Conservation (phyloP, 2,113 vertebrate genomes). For the Dinomys branickii region DNA sequence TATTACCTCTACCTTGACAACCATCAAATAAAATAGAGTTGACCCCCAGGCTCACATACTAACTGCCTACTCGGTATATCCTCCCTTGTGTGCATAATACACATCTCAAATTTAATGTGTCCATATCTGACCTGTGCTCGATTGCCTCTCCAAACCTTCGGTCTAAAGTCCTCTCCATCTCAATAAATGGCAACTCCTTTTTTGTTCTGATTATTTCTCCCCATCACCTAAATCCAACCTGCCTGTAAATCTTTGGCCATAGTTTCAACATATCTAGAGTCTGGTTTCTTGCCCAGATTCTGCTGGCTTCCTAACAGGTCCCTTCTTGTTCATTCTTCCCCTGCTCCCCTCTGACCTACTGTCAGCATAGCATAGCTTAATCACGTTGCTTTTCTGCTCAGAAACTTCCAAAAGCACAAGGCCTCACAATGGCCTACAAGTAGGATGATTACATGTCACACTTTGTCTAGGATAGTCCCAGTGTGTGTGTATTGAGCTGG, state of each 20-base stretch:
- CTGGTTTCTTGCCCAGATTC: not conserved
- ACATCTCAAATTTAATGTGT: not conserved
- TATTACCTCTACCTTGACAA: not conserved
- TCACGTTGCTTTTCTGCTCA: not conserved
- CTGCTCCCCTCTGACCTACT: not conserved
- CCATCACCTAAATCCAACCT: not conserved
- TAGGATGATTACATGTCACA: not conserved
- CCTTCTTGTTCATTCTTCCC: not conserved
- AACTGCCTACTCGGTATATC: not conserved
- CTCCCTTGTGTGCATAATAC: not conserved
- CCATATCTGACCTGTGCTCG: not conserved
- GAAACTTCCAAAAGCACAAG: not conserved
- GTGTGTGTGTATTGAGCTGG: not conserved
- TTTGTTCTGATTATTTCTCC: not conserved
- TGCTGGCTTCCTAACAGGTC: not conserved
- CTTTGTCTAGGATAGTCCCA: not conserved
- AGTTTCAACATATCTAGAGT: not conserved
- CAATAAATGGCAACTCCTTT: not conserved
- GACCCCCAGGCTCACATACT: not conserved
- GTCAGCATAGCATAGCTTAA: not conserved
- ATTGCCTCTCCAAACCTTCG: not conserved
- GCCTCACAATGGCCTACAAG: not conserved
- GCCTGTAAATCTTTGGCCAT: not conserved
- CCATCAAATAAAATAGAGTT: not conserved
- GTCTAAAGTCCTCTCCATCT: not conserved